Evolutionary conservation across 2,797 vertebrate genomes (phyloP), one percentile per base, ranked within the genome.

Genomic region (Eulemur rubriventer): DNA sequence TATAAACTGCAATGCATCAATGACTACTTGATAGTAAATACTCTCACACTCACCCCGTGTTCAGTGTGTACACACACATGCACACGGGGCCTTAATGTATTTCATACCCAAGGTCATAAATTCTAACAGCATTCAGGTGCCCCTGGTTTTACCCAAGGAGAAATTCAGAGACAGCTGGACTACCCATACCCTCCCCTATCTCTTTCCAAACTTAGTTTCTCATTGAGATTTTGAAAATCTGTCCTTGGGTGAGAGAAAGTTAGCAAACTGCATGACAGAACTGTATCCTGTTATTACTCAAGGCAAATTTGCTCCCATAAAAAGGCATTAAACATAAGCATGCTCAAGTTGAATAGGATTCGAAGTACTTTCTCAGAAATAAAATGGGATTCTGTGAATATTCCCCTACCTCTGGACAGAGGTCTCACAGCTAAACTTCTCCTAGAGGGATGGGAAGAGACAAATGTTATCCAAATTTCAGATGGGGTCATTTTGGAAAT

Each of bases 241-340:
- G 3, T 52, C 50, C 50, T 91, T 93, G 8, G 16, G 35, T 76
- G 50, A 78, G n/a, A 33, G 7, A 17, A 13, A 88, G 57, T 90
- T 73, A 85, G 11, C 2, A 81, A n/a, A n/a, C 35, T 38, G 17
- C 50, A 52, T 72, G 85, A 92, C 7, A 93, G 81, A 97, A 83
- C 41, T 85, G 65, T 33, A 93, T 92, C 33, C 4, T 20, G 50
- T 76, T 98, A 83, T 67, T 59, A 10, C 59, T 55, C 41, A 93
- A 80, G 69, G 95, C 6, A 35, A 96, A 94, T 90, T 81, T 98
- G 70, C n/a, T 63, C 92, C 50, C 70, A 2, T 73, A 81, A 96
- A 97, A 96, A 93, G 38, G 0, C 10, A 73, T 69, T 84, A 92
- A 1, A 0, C 13, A 67, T 94, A 82, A 93, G 50, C 41, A 46